These are phyloP conservation scores for Notamacropus eugenii DNA, from an alignment of 2,797 vertebrate species.

Conservation along the genomic window DNA sequence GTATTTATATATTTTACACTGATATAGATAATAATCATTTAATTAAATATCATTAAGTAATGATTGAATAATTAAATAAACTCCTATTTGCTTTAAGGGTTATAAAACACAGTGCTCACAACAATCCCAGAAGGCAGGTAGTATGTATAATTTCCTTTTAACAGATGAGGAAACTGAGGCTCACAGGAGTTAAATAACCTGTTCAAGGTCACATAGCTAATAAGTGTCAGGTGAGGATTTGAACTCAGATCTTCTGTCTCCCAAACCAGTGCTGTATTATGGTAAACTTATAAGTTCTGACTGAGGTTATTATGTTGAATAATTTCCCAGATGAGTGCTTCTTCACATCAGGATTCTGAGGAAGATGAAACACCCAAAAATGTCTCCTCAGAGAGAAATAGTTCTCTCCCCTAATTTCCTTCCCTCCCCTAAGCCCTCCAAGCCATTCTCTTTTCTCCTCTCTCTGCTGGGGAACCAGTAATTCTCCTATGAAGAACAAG, in stretches of 20 bases:
- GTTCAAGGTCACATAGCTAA: not conserved
- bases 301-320: not conserved
- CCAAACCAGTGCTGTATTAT: not conserved
- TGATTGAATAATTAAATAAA: too few relatives aligned
- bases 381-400: not conserved
- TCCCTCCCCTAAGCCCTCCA: not conserved
- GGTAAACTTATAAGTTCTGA: not conserved
- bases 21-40: too few relatives aligned
- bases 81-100: not conserved
- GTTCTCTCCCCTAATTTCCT: not conserved
- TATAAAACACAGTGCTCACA: not conserved
- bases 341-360: not conserved
- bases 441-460: not conserved
- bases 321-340: not conserved
- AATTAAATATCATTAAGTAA: too few relatives aligned
- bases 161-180: not conserved
- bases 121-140: not conserved
- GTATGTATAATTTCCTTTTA: not conserved
- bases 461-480: conserved; percentile 1
- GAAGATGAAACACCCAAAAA: not conserved
- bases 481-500: not conserved
- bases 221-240: not conserved
- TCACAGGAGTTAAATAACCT: not conserved
- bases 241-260: not conserved
- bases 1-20: too few relatives aligned